Base-by-base conservation (phyloP, 2,888 invertebrate species). In the Palloptera scutellata region DNA sequence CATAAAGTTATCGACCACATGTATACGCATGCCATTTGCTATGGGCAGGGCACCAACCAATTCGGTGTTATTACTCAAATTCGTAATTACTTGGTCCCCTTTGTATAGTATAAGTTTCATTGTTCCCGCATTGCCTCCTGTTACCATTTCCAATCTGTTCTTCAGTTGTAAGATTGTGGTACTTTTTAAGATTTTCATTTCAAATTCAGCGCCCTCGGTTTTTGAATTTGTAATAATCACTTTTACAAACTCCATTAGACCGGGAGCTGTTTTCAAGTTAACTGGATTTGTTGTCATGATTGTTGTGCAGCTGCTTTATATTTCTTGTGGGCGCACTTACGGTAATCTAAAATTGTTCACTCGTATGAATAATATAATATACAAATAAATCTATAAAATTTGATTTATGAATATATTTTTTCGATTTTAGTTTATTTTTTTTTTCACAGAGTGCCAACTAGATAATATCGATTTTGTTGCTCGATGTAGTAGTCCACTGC, bases 81-180 rank as follows among this genome's bases (percentile, higher is more conserved):
- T 86, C 72, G 93, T 91, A 4, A 97, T 81, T 12, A 91, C 85
- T 74, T 90, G 89, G 80, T 95, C 91, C 72, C 90, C 91, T 78
- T 92, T 91, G 77, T 90, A 94, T 1, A 93, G 86, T 80, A 94
- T 91, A 15, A 98, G 80, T 78, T 89, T 89, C 97, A 98, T 97
- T 1, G 92, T 91, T 1, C 86, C 81, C 30, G 92, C 89, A 78
- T 88, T 90, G 1, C 92, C 96, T 9, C 97, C 98, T 0, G 97
- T 97, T 6, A 97, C 87, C 45, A 98, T 86, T 84, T 98, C 98
- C 67, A 98, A 84, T 86, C 96, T 97, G 11, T 89, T 91, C 90
- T 96, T 96, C 77, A 97, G 89, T 58, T 93, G 92, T 11, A 87
- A 85, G 64, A 97, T 87, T 10, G 91, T 92, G 69, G 95, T 87